Evolutionary conservation across 2,888 invertebrate species (phyloP).

Genomic region (Apotomis capreana): DNA sequence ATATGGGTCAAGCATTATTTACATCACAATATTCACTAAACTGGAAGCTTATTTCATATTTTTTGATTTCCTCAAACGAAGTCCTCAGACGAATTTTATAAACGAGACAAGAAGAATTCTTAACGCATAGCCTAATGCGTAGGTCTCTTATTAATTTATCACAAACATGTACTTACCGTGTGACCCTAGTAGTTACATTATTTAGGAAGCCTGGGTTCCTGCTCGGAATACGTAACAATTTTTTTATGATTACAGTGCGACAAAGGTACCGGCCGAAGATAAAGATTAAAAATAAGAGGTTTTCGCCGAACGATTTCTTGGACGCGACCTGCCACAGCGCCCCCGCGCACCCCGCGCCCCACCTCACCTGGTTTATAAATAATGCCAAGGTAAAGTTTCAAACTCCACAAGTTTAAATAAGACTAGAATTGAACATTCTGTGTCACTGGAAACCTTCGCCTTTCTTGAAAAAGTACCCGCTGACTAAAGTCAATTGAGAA

Average conservation of each 20-base stretch:
- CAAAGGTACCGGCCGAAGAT: slow-evolving; percentile 88
- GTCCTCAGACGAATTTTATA: not conserved
- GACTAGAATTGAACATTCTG: slow-evolving; percentile 31
- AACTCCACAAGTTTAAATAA: slow-evolving; percentile 29
- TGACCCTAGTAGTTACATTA: slow-evolving; percentile 9
- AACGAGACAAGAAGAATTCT: not conserved
- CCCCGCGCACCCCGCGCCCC: slow-evolving; percentile 88
- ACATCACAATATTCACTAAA: too few species aligned
- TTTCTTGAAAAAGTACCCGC: slow-evolving; percentile 17
- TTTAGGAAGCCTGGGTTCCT: not conserved
- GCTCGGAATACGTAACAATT: slow-evolving; percentile 10
- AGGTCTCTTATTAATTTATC: slow-evolving; percentile 9
- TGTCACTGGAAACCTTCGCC: slow-evolving; percentile 31
- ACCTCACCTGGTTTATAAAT: slow-evolving; percentile 91
- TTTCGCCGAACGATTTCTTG: slow-evolving; percentile 86
- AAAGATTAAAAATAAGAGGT: slow-evolving; percentile 86
- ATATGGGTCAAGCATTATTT: too few species aligned
- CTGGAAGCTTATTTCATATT: too few species aligned
- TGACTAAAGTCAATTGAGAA: slow-evolving; percentile 20
- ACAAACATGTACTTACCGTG: slow-evolving; percentile 6
- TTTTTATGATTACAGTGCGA: slow-evolving; percentile 76
- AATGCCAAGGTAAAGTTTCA: slow-evolving; percentile 84
- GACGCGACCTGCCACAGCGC: slow-evolving; percentile 90
- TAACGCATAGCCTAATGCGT: not conserved
- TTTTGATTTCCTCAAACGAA: too few species aligned